Conservation (phyloP, 2,113 vertebrate species). For the Microtus ochrogaster region DNA sequence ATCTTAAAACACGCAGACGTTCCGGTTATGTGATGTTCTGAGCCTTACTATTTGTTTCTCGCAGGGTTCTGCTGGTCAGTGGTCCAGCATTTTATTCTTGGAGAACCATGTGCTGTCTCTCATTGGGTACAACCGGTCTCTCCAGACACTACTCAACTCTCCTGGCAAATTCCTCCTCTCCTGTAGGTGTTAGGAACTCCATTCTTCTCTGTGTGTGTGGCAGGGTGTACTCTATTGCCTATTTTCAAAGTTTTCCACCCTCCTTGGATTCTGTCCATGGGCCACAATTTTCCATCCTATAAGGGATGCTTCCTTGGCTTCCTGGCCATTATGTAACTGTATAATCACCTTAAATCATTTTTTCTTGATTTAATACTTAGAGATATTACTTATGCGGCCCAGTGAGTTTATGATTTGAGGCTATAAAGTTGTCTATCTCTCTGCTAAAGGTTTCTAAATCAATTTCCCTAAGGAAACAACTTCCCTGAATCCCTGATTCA, state of each 20-base stretch:
- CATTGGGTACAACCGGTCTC: neutral
- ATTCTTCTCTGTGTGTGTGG: neutral
- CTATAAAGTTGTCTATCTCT: neutral
- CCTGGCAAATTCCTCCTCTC: neutral
- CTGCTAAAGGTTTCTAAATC: neutral
- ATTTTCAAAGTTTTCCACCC: neutral
- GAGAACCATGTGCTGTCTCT: neutral
- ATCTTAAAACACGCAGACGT: neutral
- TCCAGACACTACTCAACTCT: neutral
- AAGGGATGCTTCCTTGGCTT: neutral
- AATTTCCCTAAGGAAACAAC: neutral
- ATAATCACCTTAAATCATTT: neutral
- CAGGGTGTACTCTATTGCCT: neutral
- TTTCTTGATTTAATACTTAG: neutral
- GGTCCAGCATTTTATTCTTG: neutral
- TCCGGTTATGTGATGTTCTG: neutral
- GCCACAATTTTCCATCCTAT: neutral
- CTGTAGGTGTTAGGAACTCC: neutral
- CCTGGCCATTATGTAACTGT: neutral
- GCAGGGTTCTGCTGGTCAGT: neutral
- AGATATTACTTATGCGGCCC: neutral
- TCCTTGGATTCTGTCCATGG: neutral
- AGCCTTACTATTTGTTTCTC: neutral
- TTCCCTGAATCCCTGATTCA: neutral
- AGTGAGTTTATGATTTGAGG: neutral